phyloP scores from a whole-genome alignment of 1,140 invertebrate species.

The Trachymyrmex cornetzi region DNA sequence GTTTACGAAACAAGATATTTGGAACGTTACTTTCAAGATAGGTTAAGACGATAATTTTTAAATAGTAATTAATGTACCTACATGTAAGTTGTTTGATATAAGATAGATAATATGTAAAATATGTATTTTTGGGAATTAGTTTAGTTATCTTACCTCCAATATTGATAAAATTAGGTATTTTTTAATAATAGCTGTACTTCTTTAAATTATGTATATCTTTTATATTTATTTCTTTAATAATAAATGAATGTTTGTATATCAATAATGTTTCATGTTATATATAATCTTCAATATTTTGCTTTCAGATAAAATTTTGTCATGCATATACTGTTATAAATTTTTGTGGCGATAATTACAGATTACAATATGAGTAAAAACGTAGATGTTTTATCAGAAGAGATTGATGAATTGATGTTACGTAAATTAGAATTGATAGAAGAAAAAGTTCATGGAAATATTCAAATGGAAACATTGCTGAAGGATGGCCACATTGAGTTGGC shows the following conservation, averaged over 20 bases:
- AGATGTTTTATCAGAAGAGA: slow-evolving; percentile 84
- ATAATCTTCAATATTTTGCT: background rate
- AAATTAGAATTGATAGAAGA: slow-evolving; percentile 90
- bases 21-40: background rate
- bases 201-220: background rate
- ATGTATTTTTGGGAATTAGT: too few relatives aligned
- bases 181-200: background rate
- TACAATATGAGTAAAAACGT: slow-evolving; percentile 71
- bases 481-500: slow-evolving; percentile 90
- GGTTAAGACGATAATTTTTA: background rate
- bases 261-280: background rate
- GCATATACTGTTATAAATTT: background rate
- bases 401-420: slow-evolving; percentile 89
- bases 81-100: background rate
- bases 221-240: background rate
- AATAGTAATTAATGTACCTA: background rate
- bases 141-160: too few relatives aligned
- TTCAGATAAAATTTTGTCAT: background rate
- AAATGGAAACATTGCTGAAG: slow-evolving; percentile 89
- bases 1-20: background rate
- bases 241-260: background rate
- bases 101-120: background rate
- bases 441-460: slow-evolving; percentile 88
- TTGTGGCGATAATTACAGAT: background rate
- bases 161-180: too few relatives aligned